phyloP scores from a whole-genome alignment of 2,113 vertebrate species.

The Nesospiza acunhae region DNA sequence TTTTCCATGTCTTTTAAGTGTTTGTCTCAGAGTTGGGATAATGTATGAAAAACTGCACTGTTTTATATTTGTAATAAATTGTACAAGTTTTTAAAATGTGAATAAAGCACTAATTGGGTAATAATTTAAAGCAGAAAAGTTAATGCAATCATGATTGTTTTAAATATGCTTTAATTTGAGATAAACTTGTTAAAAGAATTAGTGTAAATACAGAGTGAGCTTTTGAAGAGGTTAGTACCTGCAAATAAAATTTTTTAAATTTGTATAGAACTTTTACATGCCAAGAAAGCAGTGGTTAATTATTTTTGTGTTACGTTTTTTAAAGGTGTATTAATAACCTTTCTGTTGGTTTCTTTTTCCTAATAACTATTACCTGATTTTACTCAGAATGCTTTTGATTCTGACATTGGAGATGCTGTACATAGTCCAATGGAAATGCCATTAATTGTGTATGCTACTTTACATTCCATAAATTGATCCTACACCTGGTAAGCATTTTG shows the following conservation, averaged over 20 bases:
- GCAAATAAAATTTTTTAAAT: conserved; percentile 72
- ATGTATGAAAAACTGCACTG: conserved; percentile 76
- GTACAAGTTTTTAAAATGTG: conserved; percentile 78
- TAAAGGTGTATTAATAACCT: conserved; percentile 12
- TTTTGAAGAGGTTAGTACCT: conserved; percentile 68
- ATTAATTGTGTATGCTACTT: neutral
- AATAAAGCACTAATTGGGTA: conserved; percentile 79
- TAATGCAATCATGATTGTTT: conserved; percentile 72
- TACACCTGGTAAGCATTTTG: neutral
- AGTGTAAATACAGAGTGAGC: conserved; percentile 69
- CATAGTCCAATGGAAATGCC: neutral
- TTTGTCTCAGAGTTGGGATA: conserved; percentile 77
- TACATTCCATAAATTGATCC: neutral
- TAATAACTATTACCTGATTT: neutral
- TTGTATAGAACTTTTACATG: conserved; percentile 68
- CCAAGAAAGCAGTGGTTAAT: conserved; percentile 57
- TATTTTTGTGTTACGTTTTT: conserved; percentile 53
- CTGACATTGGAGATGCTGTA: neutral
- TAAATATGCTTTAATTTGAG: conserved; percentile 67
- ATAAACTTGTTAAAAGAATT: conserved; percentile 64
- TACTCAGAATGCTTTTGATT: neutral
- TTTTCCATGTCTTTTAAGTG: conserved; percentile 75
- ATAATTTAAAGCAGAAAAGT: conserved; percentile 77
- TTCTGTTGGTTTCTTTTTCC: conserved; percentile 34
- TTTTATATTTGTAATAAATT: conserved; percentile 81